These are phyloP conservation scores for Colostygia pectinataria DNA, from an alignment of 2,888 invertebrate genomes.

Conservation along the genomic window DNA sequence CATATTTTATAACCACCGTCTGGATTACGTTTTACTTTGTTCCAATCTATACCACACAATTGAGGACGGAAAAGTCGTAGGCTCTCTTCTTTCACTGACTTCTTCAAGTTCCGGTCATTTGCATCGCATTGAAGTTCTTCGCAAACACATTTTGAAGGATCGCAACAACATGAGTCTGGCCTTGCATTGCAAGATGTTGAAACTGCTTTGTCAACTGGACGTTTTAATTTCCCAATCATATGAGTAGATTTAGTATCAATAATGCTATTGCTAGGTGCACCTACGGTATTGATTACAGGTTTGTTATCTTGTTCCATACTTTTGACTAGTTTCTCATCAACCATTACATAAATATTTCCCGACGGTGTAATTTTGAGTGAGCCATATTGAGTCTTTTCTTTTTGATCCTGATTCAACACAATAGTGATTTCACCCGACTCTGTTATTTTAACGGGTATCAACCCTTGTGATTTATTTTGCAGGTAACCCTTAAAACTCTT, in stretches of 20 bases:
- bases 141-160: constrained; percentile 48
- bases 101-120: background rate
- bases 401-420: constrained; percentile 38
- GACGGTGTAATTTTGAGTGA: constrained; percentile 57
- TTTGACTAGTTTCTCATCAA: constrained; percentile 44
- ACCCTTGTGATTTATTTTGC: constrained; percentile 36
- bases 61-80: constrained; percentile 9
- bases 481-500: constrained; percentile 52
- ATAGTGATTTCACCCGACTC: constrained; percentile 53
- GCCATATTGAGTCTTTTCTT: constrained; percentile 39
- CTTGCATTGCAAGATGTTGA: constrained; percentile 46
- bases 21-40: constrained; percentile 19
- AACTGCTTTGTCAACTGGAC: constrained; percentile 43
- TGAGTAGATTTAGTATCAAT: constrained; percentile 20
- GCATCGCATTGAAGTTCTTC: constrained; percentile 21
- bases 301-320: constrained; percentile 25
- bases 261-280: background rate
- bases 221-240: constrained; percentile 31
- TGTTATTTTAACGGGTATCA: constrained; percentile 47
- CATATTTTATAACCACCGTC: constrained; percentile 18
- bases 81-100: background rate
- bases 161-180: constrained; percentile 38
- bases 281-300: background rate
- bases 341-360: constrained; percentile 53
- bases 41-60: constrained; percentile 18